These are phyloP conservation scores for Mastomys natalensis DNA, from an alignment of 2,113 vertebrate species.

Conservation along the genomic window DNA sequence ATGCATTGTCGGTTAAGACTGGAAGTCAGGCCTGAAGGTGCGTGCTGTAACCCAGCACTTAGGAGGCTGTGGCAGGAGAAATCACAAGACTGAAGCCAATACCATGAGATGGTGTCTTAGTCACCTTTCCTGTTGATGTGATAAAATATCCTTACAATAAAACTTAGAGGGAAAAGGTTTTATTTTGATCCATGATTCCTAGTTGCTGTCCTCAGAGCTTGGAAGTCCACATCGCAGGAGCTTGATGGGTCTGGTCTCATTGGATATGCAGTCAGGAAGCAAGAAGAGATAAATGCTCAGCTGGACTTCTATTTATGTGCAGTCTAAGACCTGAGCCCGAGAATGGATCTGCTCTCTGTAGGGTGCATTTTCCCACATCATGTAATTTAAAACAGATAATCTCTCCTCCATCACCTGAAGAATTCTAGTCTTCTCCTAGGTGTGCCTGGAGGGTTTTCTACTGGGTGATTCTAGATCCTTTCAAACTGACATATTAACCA, in stretches of 20 bases:
- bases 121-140: too few species aligned
- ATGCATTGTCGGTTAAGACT: neutral
- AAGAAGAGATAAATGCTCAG: too few species aligned
- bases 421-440: neutral
- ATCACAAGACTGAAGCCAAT: neutral
- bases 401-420: neutral
- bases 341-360: neutral
- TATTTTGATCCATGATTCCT: neutral
- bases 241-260: neutral
- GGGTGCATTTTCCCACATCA: neutral
- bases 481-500: neutral
- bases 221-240: neutral
- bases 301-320: too few species aligned
- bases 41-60: neutral
- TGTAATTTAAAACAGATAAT: neutral
- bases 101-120: neutral
- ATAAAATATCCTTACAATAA: too few species aligned
- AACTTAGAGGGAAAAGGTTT: neutral
- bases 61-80: neutral
- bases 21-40: rapidly evolving
- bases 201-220: too few species aligned
- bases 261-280: neutral
- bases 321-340: neutral
- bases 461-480: neutral
- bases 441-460: neutral